Evolutionary conservation across 2,888 invertebrate genomes (phyloP).

Genomic region (Parnassius mnemosyne): DNA sequence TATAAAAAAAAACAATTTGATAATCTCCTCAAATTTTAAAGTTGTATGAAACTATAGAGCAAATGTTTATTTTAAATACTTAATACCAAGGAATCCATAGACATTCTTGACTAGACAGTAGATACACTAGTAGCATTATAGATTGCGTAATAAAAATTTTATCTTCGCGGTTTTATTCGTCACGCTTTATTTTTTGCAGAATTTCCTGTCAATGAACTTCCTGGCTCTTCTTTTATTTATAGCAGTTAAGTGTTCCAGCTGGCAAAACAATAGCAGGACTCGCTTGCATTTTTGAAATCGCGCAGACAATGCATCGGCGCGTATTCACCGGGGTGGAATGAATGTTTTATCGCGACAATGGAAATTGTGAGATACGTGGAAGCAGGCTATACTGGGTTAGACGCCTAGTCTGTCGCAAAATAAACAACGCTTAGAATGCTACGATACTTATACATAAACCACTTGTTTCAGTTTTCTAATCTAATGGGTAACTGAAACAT

Average conservation of each 20-base stretch:
- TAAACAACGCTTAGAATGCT: not conserved
- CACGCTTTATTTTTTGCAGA: too few relatives aligned
- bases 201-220: not conserved
- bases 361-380: slow-evolving; percentile 16
- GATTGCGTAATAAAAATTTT: too few relatives aligned
- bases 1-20: not conserved
- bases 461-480: too few relatives aligned
- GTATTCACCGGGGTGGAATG: slow-evolving; percentile 17
- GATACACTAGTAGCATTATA: too few relatives aligned
- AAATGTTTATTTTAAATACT: too few relatives aligned
- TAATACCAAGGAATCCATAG: too few relatives aligned
- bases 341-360: slow-evolving; percentile 24
- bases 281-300: slow-evolving; percentile 20
- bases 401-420: not conserved
- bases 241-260: slow-evolving; percentile 9
- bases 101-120: too few relatives aligned
- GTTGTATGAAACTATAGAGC: not conserved
- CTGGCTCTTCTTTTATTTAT: slow-evolving; percentile 1
- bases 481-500: too few relatives aligned
- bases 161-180: too few relatives aligned
- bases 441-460: too few relatives aligned
- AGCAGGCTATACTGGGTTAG: slow-evolving; percentile 6
- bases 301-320: slow-evolving; percentile 15
- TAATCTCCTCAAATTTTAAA: not conserved
- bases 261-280: slow-evolving; percentile 16